Base-by-base conservation (phyloP, 2,797 vertebrate species). In the Amblyopsis hoosieri region DNA sequence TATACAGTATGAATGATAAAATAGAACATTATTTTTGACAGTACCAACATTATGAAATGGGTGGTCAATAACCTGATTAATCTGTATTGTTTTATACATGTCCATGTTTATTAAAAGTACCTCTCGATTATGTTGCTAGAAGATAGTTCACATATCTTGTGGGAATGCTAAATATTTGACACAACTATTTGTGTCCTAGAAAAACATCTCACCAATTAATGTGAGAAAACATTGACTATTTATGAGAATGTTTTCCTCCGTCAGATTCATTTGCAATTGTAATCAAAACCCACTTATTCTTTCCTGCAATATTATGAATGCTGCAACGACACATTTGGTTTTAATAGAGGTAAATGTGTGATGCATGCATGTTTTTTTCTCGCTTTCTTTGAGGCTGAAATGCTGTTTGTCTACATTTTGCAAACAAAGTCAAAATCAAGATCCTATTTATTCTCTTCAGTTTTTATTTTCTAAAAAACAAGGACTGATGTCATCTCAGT, bases 221-320 rank as follows among this genome's bases (percentile, higher is more conserved):
- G 79, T 67, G 75, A 81, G 73, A 89, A 86, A 88, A 86, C 80
- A 88, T 80, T 42, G 48, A 75, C 84, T 90, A 85, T 89, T 87
- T 80, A 80, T 84, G 78, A 62, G 75, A 79, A 73, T 57, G 49
- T 54, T 59, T 84, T 85, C 84, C 81, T 73, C 76, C 79, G 78
- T 74, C 74, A 76, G 70, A 77, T 85, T 85, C 52, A 90, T 90
- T 87, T 88, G 87, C 89, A 90, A 91, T 88, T 88, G 73, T 86
- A 89, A 90, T 90, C 78, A 83, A 84, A 85, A 76, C 81, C 79
- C 54, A 69, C 61, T 79, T 76, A 66, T 71, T 74, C 48, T 61
- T 75, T 74, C 83, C 12, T 45, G 71, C 62, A 60, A 67, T 67
- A 70, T 79, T 83, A 80, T 84, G 81, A 85, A 85, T 85, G 82